Conservation (phyloP, 2,113 vertebrate genomes). For the Vimba vimba region DNA sequence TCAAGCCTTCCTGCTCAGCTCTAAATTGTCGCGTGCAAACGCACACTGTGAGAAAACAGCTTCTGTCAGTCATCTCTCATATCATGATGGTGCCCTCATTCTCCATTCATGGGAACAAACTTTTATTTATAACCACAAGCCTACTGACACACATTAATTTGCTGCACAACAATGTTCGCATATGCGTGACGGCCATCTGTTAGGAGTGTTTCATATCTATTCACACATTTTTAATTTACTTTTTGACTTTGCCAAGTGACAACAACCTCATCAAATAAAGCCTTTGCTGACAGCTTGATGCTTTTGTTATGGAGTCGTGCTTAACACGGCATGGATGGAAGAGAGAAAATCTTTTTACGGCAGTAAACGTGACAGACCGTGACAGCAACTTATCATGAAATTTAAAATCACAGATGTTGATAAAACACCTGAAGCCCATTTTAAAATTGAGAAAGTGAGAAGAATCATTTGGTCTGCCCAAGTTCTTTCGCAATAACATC, state of each 20-base stretch:
- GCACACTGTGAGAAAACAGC: constrained; percentile 40
- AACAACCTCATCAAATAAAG: background rate
- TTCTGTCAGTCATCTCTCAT: constrained; percentile 45
- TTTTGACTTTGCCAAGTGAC: background rate
- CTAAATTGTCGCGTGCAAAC: constrained; percentile 53
- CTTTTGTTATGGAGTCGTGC: background rate
- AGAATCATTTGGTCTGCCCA: background rate
- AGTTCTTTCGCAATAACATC: background rate
- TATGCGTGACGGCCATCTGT: constrained; percentile 6
- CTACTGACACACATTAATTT: constrained; percentile 27
- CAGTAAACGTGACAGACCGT: background rate
- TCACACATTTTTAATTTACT: background rate
- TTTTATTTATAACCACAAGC: background rate
- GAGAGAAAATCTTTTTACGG: background rate
- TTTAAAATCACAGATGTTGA: background rate
- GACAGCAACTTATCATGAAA: background rate
- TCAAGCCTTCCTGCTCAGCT: background rate
- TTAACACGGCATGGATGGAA: background rate
- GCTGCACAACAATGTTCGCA: background rate
- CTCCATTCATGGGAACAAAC: constrained; percentile 61
- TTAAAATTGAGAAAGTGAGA: background rate
- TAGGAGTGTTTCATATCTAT: background rate
- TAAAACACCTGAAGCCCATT: background rate
- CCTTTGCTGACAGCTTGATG: background rate
- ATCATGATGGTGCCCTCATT: constrained; percentile 57